Evolutionary conservation across 2,797 vertebrate species (phyloP).

Genomic region (Muscicapa comitata): DNA sequence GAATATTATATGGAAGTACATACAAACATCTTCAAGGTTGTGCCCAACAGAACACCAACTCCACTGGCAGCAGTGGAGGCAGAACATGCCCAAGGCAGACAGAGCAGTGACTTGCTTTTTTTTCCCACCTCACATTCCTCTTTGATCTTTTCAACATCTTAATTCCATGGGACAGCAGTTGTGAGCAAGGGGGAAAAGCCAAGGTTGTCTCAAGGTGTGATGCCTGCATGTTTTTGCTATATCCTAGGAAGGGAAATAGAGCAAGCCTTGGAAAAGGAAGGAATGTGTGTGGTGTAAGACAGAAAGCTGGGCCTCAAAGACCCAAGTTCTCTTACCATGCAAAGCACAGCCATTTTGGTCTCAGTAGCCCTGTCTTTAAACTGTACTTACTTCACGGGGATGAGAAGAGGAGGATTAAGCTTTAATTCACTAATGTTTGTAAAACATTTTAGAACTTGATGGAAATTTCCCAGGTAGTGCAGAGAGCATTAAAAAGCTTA

Average conservation of each 20-base stretch:
- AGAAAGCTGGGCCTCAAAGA: background rate
- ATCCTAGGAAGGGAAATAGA: background rate
- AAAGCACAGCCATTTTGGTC: background rate
- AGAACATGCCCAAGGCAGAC: background rate
- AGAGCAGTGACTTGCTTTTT: background rate
- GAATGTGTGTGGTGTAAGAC: background rate
- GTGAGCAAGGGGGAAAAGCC: background rate
- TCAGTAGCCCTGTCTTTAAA: constrained; percentile 12
- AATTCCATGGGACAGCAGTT: background rate
- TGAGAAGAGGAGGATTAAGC: background rate
- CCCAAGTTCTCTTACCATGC: background rate
- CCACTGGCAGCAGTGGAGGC: background rate
- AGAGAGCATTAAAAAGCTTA: constrained; percentile 9
- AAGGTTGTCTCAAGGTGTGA: background rate
- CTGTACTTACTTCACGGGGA: background rate
- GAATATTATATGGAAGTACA: background rate
- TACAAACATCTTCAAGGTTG: background rate
- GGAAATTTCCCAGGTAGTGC: constrained; percentile 21
- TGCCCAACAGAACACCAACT: background rate
- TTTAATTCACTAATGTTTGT: constrained; percentile 38
- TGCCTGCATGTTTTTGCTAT: background rate
- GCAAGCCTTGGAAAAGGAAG: background rate
- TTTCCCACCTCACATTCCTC: background rate
- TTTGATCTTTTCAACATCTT: background rate
- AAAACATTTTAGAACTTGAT: constrained; percentile 47